A percentile compares a stretch with the other conserved stretches of the same genome.
phyloP scores from a whole-genome alignment of 2,797 vertebrate species.

The Paedocypris micromegethes region DNA sequence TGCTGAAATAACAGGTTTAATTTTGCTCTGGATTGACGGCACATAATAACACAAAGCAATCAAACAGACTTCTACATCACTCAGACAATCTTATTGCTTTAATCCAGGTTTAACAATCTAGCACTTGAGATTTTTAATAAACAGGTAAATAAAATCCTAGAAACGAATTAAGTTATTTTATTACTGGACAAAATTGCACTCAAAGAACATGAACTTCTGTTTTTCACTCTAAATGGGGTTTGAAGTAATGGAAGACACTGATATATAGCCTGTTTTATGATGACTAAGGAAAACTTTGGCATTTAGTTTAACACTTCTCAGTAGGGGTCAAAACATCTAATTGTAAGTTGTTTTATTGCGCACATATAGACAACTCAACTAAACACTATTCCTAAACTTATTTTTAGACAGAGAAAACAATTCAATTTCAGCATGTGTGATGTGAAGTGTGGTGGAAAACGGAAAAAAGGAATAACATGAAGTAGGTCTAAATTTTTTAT shows the following conservation, averaged over 20 bases:
- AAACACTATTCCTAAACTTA: constrained; percentile 8
- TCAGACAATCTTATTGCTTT: background rate
- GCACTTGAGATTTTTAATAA: constrained; percentile 8
- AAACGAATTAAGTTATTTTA: constrained; percentile 5
- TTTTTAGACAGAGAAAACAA: background rate
- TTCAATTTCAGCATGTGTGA: background rate
- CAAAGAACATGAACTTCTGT: background rate
- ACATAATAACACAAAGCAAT: constrained; percentile 5
- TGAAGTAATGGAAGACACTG: background rate
- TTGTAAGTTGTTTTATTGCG: constrained; percentile 1
- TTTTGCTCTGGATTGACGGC: background rate
- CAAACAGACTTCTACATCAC: background rate
- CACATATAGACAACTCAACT: constrained; percentile 3
- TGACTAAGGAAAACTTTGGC: too few species aligned
- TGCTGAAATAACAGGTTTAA: too few species aligned
- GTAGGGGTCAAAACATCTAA: background rate
- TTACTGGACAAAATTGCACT: background rate
- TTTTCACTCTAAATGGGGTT: background rate
- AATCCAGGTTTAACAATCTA: constrained; percentile 4
- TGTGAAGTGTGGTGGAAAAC: background rate
- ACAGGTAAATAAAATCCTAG: constrained; percentile 5
- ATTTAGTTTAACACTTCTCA: background rate
- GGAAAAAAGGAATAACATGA: background rate
- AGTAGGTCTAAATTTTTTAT: background rate
- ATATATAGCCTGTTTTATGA: too few species aligned